These are phyloP conservation scores for Drosophila percnosoma DNA, from an alignment of 2,888 invertebrate genomes.

Conservation along the genomic window DNA sequence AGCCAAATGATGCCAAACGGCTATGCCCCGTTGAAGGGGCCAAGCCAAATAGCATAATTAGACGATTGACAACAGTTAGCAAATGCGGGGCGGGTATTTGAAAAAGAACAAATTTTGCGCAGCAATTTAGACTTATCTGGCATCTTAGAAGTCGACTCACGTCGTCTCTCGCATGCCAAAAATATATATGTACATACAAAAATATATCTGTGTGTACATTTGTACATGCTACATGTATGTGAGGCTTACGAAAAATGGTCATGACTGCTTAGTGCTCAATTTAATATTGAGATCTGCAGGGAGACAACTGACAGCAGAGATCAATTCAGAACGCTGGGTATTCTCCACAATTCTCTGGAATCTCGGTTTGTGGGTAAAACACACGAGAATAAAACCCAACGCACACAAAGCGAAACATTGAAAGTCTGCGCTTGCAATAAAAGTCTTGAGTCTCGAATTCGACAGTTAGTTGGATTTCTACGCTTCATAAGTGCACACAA, in stretches of 20 bases:
- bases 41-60: constrained; percentile 13
- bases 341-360: constrained; percentile 31
- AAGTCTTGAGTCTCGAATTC: constrained; percentile 10
- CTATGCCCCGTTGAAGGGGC: constrained; percentile 44
- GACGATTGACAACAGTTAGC: constrained; percentile 11
- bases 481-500: constrained; percentile 32
- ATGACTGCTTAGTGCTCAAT: constrained; percentile 26
- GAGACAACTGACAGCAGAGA: not conserved
- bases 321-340: constrained; percentile 32
- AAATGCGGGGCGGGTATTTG: not conserved
- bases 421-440: constrained; percentile 38
- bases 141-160: constrained; percentile 30
- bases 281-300: constrained; percentile 24
- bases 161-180: constrained; percentile 28
- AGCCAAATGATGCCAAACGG: not conserved
- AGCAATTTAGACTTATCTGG: constrained; percentile 15
- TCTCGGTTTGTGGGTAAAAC: constrained; percentile 36
- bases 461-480: constrained; percentile 33
- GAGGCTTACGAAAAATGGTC: constrained; percentile 1
- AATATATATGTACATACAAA: constrained; percentile 10
- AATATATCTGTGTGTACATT: constrained; percentile 1
- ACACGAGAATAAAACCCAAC: constrained; percentile 8
- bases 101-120: constrained; percentile 22
- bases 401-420: not conserved
- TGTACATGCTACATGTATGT: not conserved